Evolutionary conservation across 2,797 vertebrate species (phyloP), one percentile per base, ranked within the genome.

Genomic region (Pyrocephalus nanus): DNA sequence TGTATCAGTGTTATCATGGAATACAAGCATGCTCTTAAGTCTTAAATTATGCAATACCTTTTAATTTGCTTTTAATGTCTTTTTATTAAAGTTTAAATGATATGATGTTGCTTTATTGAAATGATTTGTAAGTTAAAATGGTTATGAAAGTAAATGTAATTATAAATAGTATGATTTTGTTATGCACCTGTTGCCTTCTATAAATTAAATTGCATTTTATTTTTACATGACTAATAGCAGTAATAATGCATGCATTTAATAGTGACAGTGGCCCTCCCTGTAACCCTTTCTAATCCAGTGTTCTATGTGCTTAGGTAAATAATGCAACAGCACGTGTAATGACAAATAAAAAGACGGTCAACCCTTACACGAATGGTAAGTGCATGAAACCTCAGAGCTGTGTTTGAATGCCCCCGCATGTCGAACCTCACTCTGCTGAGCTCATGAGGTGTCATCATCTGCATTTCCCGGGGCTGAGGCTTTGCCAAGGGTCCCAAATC

Each of bases 311-410:
- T 55, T 98, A 98, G 98, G 98, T 98, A 96, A 98, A 98, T 97
- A 98, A 99, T 94, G 99, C 99, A 95, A 99, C 99, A 96, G 99
- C 99, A 95, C 98, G 99, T 76, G 99, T 99, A 95, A 99, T 99
- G 99, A 99, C 99, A 97, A 99, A 99, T 97, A 99, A 99, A 98
- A 99, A 99, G 98, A 98, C 99, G 2, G 98, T 99, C 97, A 99
- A 99, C 98, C 99, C 99, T 97, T 99, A 99, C 97, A 99, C 99
- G 97, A 99, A 99, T 38, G 99, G 99, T 99, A 98, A 99, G 98
- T 96, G 95, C 71, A 43, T 55, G 69, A 53, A 54, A 23, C 42
- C 58, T 38, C 21, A 3, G 42, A 23, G 23, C 42, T 34, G 42
- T 2, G 62, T 69, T 74, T 45, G 45, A 6, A 9, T 12, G 47